Base-by-base conservation (phyloP, 1,140 invertebrate genomes). In the Yoshiicerus persimilis region DNA sequence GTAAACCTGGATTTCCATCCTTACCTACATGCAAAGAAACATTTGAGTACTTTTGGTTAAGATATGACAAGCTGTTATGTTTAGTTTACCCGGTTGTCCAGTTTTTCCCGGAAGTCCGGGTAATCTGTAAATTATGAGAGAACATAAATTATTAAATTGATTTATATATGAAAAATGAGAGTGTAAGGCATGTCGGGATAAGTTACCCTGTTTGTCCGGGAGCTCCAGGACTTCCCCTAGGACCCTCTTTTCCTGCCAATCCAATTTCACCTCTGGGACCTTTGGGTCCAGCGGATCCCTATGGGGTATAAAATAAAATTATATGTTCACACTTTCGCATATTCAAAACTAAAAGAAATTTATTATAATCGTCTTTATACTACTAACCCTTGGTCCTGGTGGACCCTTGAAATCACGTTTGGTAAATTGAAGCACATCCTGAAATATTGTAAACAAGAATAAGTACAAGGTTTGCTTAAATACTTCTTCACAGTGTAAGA, bases 1-100 rank as follows among this genome's bases (percentile, higher is more conserved):
- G 89, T 20, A 70, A 85, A 36, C 91, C 91, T 77, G 66, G 84
- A 10, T 5, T 4, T 1, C 32, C 27, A 9, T 32, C 25, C 5
- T 75, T 75, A 13, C 66, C 25, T 32, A 23, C 27, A 16, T 25
- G 4, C 0, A 75, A 25, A 30, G 3, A 20, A 75, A 30, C 23
- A 32, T 27, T 30, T 75, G 30, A 2, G 20, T 3, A 30, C 5
- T 3, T 70, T 70, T n/a, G 8, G 9, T 34, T 27, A 10, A 13
- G n/a, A n/a, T n/a, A n/a, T n/a, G n/a, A n/a, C n/a, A n/a, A n/a
- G n/a, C n/a, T n/a, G n/a, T n/a, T n/a, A n/a, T n/a, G 10, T 32
- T 70, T 70, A 27, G 9, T 75, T 75, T 75, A 75, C 66, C 66
- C 27, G 23, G 10, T 34, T 0, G 13, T 2, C 47, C 41, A 0